These are phyloP conservation scores for Patella vulgata DNA, from an alignment of 1,140 invertebrate species.

Conservation along the genomic window DNA sequence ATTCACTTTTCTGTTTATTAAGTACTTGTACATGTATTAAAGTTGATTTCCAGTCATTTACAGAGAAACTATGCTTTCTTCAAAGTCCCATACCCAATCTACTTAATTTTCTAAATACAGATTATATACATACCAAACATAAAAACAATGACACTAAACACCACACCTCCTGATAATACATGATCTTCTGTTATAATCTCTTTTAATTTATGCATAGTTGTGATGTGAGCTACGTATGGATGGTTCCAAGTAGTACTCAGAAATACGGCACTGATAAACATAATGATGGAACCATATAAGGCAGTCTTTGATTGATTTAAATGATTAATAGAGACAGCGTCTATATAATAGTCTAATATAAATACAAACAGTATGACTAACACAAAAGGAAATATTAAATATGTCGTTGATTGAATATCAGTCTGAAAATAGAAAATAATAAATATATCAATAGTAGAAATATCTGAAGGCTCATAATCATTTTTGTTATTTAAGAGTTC, in stretches of 20 bases:
- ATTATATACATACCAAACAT: constrained; percentile 63
- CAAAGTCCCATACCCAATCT: no score
- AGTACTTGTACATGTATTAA: no score
- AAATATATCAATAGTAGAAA: no score
- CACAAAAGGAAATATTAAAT: constrained; percentile 63
- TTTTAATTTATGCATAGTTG: constrained; percentile 54
- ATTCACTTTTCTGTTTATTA: no score
- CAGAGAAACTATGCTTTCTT: no score
- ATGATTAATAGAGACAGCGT: constrained; percentile 61
- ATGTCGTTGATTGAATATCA: constrained; percentile 58
- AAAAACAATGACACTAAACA: constrained; percentile 67
- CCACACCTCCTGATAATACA: constrained; percentile 67
- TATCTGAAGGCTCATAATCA: no score
- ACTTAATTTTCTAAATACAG: no score
- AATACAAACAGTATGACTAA: constrained; percentile 66
- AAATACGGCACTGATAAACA: constrained; percentile 57
- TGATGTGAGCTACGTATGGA: constrained; percentile 57
- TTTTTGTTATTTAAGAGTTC: no score
- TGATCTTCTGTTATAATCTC: constrained; percentile 66
- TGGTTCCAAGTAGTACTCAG: constrained; percentile 63
- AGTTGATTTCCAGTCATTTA: no score
- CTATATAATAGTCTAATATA: constrained; percentile 70
- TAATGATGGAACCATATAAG: constrained; percentile 53
- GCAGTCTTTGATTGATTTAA: constrained; percentile 54
- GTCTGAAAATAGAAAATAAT: constrained; percentile 40